Conservation (phyloP, 2,113 vertebrate species). For the Potamarius usumacintae region DNA sequence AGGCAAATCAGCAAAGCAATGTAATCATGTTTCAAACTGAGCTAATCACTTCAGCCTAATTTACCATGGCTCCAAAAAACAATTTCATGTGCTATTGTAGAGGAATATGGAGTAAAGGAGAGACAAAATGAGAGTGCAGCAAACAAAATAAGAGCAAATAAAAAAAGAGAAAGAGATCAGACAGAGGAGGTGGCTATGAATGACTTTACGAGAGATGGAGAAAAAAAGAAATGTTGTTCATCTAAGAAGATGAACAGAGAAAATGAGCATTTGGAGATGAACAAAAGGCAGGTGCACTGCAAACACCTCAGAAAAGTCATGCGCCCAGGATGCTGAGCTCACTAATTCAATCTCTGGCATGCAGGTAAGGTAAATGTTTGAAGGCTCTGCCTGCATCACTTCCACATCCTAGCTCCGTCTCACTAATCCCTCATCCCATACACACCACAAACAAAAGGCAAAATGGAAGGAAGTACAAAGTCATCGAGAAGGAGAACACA, state of each 20-base stretch:
- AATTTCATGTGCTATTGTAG: constrained; percentile 56
- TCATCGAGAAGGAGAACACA: constrained; percentile 13
- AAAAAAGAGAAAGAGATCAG: constrained; percentile 30
- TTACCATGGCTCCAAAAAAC: constrained; percentile 70
- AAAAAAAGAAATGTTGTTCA: neutral
- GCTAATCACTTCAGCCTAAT: constrained; percentile 76
- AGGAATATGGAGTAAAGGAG: neutral
- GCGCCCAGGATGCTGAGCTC: constrained; percentile 56
- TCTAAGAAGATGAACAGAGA: constrained; percentile 16
- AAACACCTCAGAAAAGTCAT: constrained; percentile 52
- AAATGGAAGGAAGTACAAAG: neutral
- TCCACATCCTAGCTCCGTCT: constrained; percentile 27
- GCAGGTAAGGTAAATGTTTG: constrained; percentile 61
- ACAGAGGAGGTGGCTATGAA: neutral
- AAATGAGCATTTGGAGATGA: constrained; percentile 11
- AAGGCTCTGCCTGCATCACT: constrained; percentile 40
- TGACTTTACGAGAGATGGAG: constrained; percentile 11
- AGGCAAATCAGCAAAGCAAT: constrained; percentile 71
- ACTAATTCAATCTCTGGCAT: constrained; percentile 71
- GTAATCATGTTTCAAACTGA: constrained; percentile 75
- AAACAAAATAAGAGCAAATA: neutral
- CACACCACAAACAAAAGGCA: constrained; percentile 28
- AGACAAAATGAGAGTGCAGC: constrained; percentile 25
- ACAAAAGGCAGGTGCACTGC: constrained; percentile 38
- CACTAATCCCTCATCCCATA: constrained; percentile 67